phyloP scores from a whole-genome alignment of 2,888 invertebrate species.

The Stomorhina lunata region DNA sequence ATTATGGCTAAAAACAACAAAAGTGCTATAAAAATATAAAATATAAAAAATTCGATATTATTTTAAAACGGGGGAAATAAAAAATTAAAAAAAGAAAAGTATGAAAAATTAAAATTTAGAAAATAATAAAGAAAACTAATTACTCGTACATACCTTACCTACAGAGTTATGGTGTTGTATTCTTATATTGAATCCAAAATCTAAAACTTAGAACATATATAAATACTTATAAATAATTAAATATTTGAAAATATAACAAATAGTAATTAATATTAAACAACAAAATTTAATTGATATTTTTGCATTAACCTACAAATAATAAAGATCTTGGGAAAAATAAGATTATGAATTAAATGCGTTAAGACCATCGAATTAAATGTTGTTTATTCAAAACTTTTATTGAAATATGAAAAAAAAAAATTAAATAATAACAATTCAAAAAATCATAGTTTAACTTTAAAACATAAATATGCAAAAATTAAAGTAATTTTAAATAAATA shows the following conservation, averaged over 20 bases:
- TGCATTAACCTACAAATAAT: constrained; percentile 47
- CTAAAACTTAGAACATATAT: constrained; percentile 20
- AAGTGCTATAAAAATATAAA: constrained; percentile 20
- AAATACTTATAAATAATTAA: constrained; percentile 13
- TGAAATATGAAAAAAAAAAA: constrained; percentile 37
- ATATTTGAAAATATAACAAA: constrained; percentile 36
- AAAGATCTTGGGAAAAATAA: constrained; percentile 29
- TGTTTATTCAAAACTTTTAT: constrained; percentile 56
- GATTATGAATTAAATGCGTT: constrained; percentile 70
- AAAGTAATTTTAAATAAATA: not conserved
- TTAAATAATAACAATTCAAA: not conserved
- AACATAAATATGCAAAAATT: constrained; percentile 16
- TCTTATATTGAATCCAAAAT: constrained; percentile 29
- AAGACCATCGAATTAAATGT: constrained; percentile 74
- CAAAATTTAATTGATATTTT: constrained; percentile 61
- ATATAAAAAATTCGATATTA: constrained; percentile 27
- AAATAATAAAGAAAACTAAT: constrained; percentile 21
- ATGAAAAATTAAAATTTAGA: not conserved
- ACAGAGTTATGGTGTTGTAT: constrained; percentile 42
- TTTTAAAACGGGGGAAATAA: constrained; percentile 26
- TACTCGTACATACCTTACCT: too few species aligned
- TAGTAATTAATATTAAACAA: constrained; percentile 16
- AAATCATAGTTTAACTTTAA: not conserved
- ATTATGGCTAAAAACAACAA: constrained; percentile 16
- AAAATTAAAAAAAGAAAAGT: constrained; percentile 12